Percentiles rank a stretch among this genome's conserved stretches.
Evolutionary conservation across 1,140 invertebrate species (phyloP).

Genomic region (Drosophila sechellia): DNA sequence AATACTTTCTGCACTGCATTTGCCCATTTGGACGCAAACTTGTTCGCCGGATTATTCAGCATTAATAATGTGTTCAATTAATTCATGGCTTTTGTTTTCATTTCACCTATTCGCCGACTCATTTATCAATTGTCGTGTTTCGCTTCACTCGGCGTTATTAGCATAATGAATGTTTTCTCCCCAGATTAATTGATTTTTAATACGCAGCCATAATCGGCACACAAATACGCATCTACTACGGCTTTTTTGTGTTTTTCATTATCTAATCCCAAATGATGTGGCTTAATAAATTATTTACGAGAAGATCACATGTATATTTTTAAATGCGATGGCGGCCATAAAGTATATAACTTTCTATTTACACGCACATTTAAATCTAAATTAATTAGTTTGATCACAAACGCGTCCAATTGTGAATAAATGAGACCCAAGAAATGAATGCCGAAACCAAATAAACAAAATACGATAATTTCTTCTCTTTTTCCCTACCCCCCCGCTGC

Average conservation of each 20-base stretch:
- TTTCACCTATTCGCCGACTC: constrained; percentile 20
- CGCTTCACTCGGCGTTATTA: constrained; percentile 21
- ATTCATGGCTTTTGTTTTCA: constrained; percentile 40
- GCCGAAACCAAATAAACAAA: constrained; percentile 9
- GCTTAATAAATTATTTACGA: constrained; percentile 56
- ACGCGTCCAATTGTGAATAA: constrained; percentile 42
- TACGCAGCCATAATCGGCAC: constrained; percentile 31
- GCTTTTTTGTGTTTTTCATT: constrained; percentile 10
- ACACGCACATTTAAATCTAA: constrained; percentile 52
- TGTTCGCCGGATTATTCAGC: constrained; percentile 29
- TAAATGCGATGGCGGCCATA: constrained; percentile 6
- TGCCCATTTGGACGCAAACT: background rate
- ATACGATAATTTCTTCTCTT: background rate
- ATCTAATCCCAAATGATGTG: constrained; percentile 62
- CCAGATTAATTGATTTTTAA: constrained; percentile 61
- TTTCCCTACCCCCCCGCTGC: background rate
- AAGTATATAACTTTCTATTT: constrained; percentile 53
- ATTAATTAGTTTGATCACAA: constrained; percentile 51
- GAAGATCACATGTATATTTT: constrained; percentile 10
- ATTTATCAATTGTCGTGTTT: constrained; percentile 37
- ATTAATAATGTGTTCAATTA: constrained; percentile 47
- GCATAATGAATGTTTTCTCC: constrained; percentile 50
- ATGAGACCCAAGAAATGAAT: constrained; percentile 9
- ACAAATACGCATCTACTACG: background rate
- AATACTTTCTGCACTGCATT: constrained; percentile 17